Base-by-base conservation (phyloP, 2,113 vertebrate genomes). In the Anarhynchus alexandrinus region DNA sequence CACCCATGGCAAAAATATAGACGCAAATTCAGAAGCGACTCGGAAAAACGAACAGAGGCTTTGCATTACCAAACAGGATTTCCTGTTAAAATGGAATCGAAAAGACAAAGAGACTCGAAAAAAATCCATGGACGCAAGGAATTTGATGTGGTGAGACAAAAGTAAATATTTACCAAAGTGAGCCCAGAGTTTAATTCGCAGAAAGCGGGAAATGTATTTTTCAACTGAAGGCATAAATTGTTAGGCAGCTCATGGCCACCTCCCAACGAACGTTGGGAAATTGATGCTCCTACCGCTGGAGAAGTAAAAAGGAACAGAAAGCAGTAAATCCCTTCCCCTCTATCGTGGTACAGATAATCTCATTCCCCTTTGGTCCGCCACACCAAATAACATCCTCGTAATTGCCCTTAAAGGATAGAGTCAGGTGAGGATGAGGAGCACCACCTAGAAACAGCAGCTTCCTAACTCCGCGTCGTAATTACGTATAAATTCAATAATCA, bases 111-210 rank as follows among this genome's bases (percentile, higher is more conserved):
- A 94, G 86, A 89, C 64, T 25, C 88, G 77, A 71, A 94, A 87
- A 71, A 88, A 91, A 70, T n/a, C n/a, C 34, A 87, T 47, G 72
- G 71, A 96, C 96, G 81, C 76, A 86, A 94, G 94, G 91, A 96
- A 98, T 97, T 59, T 88, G 78, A 97, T 97, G 95, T 94, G 67
- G 92, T 86, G 91, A 97, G 91, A 92, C 72, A 82, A 69, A 97
- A 95, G 90, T 93, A 98, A 98, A 97, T 97, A 98, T 98, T 98
- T 98, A 97, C 81, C 93, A 83, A 95, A 93, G 55, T 84, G 93
- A 91, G 62, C 69, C 6, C 4, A 34, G 38, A 81, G 80, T 86
- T 93, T 86, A 71, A 93, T 82, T 80, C 86, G 69, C 73, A 91
- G 61, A 54, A 51, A 91, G 55, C 1, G 30, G 86, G 89, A 98